A percentile compares a stretch with the other conserved stretches of the same genome.
phyloP scores from a whole-genome alignment of 2,113 vertebrate species.

The Nibea coibor region DNA sequence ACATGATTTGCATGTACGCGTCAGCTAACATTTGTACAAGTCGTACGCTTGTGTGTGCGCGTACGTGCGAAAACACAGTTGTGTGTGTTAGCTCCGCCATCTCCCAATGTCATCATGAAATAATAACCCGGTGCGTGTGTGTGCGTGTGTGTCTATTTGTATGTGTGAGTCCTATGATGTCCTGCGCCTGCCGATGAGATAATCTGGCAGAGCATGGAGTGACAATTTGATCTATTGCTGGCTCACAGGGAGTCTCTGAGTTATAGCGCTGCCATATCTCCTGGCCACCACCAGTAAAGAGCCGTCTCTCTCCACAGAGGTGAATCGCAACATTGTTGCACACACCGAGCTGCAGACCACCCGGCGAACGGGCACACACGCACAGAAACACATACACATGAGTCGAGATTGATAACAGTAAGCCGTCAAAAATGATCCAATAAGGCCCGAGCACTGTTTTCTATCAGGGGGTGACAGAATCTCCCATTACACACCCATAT shows the following conservation, averaged over 20 bases:
- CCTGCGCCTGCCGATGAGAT: constrained; percentile 69
- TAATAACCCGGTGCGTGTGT: constrained; percentile 40
- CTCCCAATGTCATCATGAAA: constrained; percentile 18
- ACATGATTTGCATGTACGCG: constrained; percentile 3
- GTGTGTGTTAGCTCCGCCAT: constrained; percentile 4
- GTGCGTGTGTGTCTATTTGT: constrained; percentile 41
- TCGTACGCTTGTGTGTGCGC: background rate
- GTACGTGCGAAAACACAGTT: background rate
- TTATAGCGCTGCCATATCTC: constrained; percentile 71
- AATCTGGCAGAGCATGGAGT: constrained; percentile 71
- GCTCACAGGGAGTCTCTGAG: constrained; percentile 68
- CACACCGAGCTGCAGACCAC: constrained; percentile 49
- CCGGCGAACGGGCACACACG: constrained; percentile 4
- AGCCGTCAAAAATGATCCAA: background rate
- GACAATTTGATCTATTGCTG: constrained; percentile 79
- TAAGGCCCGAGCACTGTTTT: background rate
- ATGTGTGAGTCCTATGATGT: constrained; percentile 58
- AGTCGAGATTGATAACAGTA: background rate
- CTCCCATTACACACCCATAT: background rate
- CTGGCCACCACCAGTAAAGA: constrained; percentile 58
- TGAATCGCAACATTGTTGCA: constrained; percentile 37
- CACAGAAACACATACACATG: constrained; percentile 4
- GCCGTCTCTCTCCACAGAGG: constrained; percentile 47
- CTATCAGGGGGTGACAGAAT: background rate
- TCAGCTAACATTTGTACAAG: constrained; percentile 29